phyloP scores from a whole-genome alignment of 1,140 invertebrate genomes.

The Littorina saxatilis region DNA sequence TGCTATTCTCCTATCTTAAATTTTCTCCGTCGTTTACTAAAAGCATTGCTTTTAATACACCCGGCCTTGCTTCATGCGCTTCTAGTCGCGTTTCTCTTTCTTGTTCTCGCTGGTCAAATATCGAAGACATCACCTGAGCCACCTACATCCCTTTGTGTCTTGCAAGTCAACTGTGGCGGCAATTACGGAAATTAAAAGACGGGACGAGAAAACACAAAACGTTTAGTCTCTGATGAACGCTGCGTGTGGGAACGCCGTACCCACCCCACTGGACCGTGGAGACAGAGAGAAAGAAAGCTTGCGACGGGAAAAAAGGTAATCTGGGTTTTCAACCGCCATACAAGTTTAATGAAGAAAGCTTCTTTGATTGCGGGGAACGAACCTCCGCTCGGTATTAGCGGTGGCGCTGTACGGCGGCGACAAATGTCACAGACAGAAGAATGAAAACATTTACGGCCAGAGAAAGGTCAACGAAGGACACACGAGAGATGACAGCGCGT shows the following conservation, averaged over 20 bases:
- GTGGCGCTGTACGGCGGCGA: slow-evolving; percentile 14
- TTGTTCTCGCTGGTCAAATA: too few species aligned
- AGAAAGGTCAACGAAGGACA: slow-evolving; percentile 9
- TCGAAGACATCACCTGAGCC: neutral
- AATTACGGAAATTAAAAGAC: slow-evolving; percentile 34
- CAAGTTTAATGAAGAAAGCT: slow-evolving; percentile 37
- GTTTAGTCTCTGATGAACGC: slow-evolving; percentile 28
- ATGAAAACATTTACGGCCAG: neutral
- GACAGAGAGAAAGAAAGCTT: neutral
- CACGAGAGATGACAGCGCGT: slow-evolving; percentile 29
- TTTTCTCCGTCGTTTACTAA: too few species aligned
- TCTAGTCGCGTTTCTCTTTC: too few species aligned
- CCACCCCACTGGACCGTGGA: neutral
- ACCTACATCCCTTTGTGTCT: neutral
- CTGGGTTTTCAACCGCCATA: slow-evolving; percentile 5
- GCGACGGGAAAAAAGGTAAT: neutral
- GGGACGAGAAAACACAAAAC: slow-evolving; percentile 4
- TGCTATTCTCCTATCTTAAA: too few species aligned
- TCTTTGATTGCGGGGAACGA: slow-evolving; percentile 4
- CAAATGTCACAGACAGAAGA: slow-evolving; percentile 33
- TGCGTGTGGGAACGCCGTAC: neutral
- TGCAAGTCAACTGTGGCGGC: slow-evolving; percentile 16
- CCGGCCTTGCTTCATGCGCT: too few species aligned
- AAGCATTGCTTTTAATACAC: too few species aligned
- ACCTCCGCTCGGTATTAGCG: neutral